Base-by-base conservation (phyloP, 2,888 invertebrate species). In the Thereva unica region DNA sequence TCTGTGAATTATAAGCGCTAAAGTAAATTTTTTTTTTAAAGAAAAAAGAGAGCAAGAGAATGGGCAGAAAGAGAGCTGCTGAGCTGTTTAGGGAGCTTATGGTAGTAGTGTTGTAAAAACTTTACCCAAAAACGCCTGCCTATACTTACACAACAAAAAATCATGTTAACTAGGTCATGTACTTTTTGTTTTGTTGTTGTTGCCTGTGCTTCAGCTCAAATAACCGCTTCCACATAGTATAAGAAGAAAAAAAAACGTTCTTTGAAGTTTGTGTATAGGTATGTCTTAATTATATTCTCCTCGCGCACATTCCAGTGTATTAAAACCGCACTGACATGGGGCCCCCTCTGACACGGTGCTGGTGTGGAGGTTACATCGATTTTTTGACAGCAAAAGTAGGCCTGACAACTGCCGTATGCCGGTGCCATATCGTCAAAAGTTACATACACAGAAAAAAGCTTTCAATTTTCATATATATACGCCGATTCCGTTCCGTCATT, bases 151-250 rank as follows among this genome's bases (percentile, higher is more conserved):
- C 61, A 61, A 61, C 61, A 61, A 61, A 61, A 61, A 61, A 50
- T 64, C 44, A 53, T 55, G 70, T 70, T 68, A 70, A 67, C 68
- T 70, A 68, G 68, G 70, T 70, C 70, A 70, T 68, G 70, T 64
- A 61, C 54, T 68, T 66, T 68, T 67, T 64, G 66, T 49, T 61
- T 40, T 65, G 64, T 68, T 61, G 49, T 61, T 61, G 61, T 41
- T 40, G 41, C 61, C 61, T 61, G 40, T 50, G 61, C 40, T 23
- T 23, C 23, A 23, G 2, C 23, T 23, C 2, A 23, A 23, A 23
- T 23, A 23, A 23, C 23, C 23, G 23, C 23, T 23, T 23, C 23
- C 23, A 23, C 23, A 23, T 23, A 2, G 23, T 23, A 23, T 23
- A 23, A 23, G 23, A 23, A 23, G 23, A 23, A 23, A 23, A 23